Conservation (phyloP, 1,140 invertebrate species). For the Drosophila simulans region DNA sequence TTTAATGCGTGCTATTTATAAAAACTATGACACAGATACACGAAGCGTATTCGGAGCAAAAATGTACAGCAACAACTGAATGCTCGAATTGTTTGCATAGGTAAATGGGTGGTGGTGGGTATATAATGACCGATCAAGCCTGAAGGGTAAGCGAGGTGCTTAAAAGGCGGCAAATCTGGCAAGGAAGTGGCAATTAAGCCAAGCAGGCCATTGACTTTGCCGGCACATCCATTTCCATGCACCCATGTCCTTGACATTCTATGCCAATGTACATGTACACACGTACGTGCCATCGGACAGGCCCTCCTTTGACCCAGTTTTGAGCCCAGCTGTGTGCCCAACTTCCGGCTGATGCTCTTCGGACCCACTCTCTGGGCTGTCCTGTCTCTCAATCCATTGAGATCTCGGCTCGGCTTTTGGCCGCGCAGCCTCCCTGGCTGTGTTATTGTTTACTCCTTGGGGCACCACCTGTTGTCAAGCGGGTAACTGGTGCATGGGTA, state of each 20-base stretch:
- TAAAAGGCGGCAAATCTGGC: slow-evolving; percentile 28
- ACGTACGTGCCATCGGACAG: slow-evolving; percentile 8
- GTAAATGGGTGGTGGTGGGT: slow-evolving; percentile 7
- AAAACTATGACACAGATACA: slow-evolving; percentile 83
- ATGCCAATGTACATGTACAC: background rate
- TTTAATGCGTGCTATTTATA: slow-evolving; percentile 80
- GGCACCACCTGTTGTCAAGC: slow-evolving; percentile 54
- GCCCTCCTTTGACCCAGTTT: slow-evolving; percentile 64
- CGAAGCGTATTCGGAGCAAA: slow-evolving; percentile 74
- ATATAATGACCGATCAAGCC: slow-evolving; percentile 8
- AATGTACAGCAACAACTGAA: slow-evolving; percentile 74
- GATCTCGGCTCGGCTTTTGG: slow-evolving; percentile 26
- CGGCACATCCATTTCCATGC: background rate
- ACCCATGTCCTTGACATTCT: slow-evolving; percentile 67
- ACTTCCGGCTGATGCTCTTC: slow-evolving; percentile 11
- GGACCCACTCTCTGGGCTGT: slow-evolving; percentile 1
- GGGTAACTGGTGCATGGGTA: slow-evolving; percentile 13
- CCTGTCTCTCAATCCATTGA: slow-evolving; percentile 4
- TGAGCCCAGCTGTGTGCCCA: slow-evolving; percentile 51
- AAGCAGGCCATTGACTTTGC: background rate
- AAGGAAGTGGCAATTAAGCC: slow-evolving; percentile 20
- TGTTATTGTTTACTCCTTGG: slow-evolving; percentile 40
- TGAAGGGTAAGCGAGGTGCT: slow-evolving; percentile 33
- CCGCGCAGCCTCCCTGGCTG: slow-evolving; percentile 65
- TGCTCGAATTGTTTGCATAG: slow-evolving; percentile 17